These are phyloP conservation scores for Heteromurus nitidus DNA, from an alignment of 2,888 invertebrate genomes.

Conservation along the genomic window DNA sequence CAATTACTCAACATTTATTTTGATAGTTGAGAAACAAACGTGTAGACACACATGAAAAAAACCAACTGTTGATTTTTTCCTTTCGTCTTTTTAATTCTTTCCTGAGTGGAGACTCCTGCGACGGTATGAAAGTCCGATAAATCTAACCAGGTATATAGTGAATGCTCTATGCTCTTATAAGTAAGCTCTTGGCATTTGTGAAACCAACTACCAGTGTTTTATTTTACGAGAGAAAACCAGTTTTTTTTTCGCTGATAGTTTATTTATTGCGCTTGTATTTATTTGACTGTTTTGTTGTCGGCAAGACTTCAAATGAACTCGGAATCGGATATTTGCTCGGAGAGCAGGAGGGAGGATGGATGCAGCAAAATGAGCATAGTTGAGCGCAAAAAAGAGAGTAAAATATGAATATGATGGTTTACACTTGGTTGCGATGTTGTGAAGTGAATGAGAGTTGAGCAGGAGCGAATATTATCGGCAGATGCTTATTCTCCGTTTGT, in stretches of 20 bases:
- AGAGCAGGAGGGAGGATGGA: constrained; percentile 34
- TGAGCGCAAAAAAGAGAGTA: background rate
- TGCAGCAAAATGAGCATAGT: background rate
- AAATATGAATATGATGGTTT: background rate
- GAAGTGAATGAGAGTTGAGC: too few species aligned
- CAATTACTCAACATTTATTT: constrained; percentile 64
- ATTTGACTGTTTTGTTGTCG: constrained; percentile 62
- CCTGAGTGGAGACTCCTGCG: too few species aligned
- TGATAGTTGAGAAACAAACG: constrained; percentile 47
- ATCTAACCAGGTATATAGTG: constrained; percentile 3
- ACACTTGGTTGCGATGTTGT: background rate
- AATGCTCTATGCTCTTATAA: background rate
- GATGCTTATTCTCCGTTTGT: too few species aligned
- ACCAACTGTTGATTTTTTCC: constrained; percentile 51
- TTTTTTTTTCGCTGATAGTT: constrained; percentile 61
- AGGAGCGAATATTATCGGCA: too few species aligned
- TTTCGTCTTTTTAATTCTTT: background rate
- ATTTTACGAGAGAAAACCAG: constrained; percentile 53
- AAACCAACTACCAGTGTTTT: constrained; percentile 8
- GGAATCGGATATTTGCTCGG: constrained; percentile 23
- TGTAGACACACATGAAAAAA: constrained; percentile 42
- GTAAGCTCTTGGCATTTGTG: background rate
- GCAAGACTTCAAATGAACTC: constrained; percentile 46
- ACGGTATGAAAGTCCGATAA: too few species aligned
- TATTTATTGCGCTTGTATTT: constrained; percentile 62